Evolutionary conservation across 2,888 invertebrate genomes (phyloP), one percentile per base, ranked within the genome.

Genomic region (Tenthredo amoena): DNA sequence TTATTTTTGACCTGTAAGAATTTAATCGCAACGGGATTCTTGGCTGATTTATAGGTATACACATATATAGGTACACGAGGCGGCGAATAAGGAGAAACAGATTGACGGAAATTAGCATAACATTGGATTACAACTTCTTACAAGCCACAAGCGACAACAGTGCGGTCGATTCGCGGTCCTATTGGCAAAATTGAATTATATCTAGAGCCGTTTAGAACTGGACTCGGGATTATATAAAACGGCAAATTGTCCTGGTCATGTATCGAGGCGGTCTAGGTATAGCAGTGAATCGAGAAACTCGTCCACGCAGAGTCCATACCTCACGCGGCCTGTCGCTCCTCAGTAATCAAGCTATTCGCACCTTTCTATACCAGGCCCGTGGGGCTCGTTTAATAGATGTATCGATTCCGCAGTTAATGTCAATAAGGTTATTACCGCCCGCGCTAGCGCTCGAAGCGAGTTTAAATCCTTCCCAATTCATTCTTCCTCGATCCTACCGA

Each of bases 311-410:
- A 43, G 21, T 62, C 81, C 83, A 50, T 83, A 83, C 83, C 68
- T 83, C 68, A 71, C 43, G 83, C 83, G 50, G 71, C 83, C 83
- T 83, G 83, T 83, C 83, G 47, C 31, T 83, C 47, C 83, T 65
- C 71, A 21, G 68, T 58, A 83, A 83, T 83, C 65, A 83, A 83
- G 34, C 83, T 31, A 83, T 83, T 83, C 83, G 83, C 83, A 83
- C 83, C 83, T 83, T 83, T 68, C 83, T 71, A 83, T 83, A 47
- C 34, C 68, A 62, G 68, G 47, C 83, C 83, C 83, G 47, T 47
- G 68, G 83, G 83, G 83, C 47, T 68, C 65, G 83, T 68, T 83
- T 83, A 83, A 83, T 83, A 68, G 83, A 65, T 34, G 83, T 83
- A 83, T 83, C 68, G 65, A 81, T 81, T 81, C 81, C 81, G 37